These are phyloP conservation scores for Lipotes vexillifer DNA, from an alignment of 2,113 vertebrate species.

Conservation along the genomic window DNA sequence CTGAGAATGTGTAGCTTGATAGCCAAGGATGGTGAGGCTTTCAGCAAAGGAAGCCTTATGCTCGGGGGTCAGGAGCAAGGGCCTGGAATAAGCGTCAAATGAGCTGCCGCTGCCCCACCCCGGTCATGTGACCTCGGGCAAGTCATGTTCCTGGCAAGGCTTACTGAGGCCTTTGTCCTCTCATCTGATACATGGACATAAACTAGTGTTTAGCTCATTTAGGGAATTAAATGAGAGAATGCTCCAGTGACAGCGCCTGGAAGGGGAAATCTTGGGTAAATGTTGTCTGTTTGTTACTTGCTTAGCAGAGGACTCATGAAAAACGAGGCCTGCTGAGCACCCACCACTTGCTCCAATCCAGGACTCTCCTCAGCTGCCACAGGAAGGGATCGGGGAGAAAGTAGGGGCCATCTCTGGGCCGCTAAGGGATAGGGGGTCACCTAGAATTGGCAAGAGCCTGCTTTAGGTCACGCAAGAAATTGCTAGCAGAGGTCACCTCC, in stretches of 20 bases:
- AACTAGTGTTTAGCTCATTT: background rate
- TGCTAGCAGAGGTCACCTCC: background rate
- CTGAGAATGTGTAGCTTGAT: background rate
- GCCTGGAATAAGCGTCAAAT: accelerated
- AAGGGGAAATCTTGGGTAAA: background rate
- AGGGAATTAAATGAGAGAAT: too few species aligned
- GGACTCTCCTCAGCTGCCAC: background rate
- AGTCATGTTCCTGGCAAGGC: background rate
- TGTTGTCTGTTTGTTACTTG: accelerated
- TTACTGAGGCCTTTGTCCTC: background rate
- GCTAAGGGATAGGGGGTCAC: accelerated
- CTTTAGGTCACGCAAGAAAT: background rate
- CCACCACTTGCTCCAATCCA: background rate
- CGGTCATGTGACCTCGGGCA: accelerated
- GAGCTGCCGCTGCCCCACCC: background rate
- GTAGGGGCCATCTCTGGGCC: accelerated
- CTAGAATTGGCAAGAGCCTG: background rate
- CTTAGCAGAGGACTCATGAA: background rate
- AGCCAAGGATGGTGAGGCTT: background rate
- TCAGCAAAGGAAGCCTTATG: background rate
- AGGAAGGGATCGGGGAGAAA: background rate
- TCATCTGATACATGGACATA: accelerated
- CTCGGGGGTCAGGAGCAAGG: accelerated
- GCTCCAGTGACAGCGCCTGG: accelerated
- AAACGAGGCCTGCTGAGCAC: background rate